These are phyloP conservation scores for Yasuhikotakia modesta DNA, from an alignment of 2,797 vertebrate species.

Conservation along the genomic window DNA sequence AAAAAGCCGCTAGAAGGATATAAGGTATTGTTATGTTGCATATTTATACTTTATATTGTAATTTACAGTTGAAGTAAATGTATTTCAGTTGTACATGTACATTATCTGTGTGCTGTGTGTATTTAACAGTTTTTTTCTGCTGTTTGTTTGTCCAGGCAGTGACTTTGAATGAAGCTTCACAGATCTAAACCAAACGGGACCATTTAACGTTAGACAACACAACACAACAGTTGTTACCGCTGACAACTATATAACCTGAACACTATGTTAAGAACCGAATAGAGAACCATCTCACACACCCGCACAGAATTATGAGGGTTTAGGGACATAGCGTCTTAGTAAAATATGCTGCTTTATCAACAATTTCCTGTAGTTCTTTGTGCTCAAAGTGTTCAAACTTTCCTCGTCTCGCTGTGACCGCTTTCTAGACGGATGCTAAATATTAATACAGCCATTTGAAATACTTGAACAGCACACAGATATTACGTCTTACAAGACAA, in stretches of 20 bases:
- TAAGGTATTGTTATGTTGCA: slow-evolving; percentile 54
- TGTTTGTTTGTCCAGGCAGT: slow-evolving; percentile 38
- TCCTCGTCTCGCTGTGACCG: slow-evolving; percentile 1
- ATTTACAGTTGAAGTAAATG: too few species aligned
- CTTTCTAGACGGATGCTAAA: slow-evolving; percentile 38
- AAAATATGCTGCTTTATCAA: slow-evolving; percentile 23
- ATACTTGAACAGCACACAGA: slow-evolving; percentile 36
- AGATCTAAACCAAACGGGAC: slow-evolving; percentile 42
- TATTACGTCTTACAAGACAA: slow-evolving; percentile 35
- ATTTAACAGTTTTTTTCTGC: not conserved
- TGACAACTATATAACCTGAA: slow-evolving; percentile 25
- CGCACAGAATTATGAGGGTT: not conserved
- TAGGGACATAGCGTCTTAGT: slow-evolving; percentile 16
- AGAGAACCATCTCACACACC: not conserved
- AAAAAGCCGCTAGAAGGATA: slow-evolving; percentile 20
- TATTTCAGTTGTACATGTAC: not conserved
- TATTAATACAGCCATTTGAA: slow-evolving; percentile 40
- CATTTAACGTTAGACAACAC: slow-evolving; percentile 39
- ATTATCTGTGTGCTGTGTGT: not conserved
- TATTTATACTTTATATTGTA: too few species aligned
- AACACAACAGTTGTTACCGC: slow-evolving; percentile 42
- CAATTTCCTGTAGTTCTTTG: slow-evolving; percentile 24
- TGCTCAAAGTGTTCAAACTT: slow-evolving; percentile 16
- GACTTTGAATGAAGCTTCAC: slow-evolving; percentile 36
- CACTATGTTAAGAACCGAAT: slow-evolving; percentile 13